Evolutionary conservation across 2,797 vertebrate genomes (phyloP).

Genomic region (Pteropus rufus): DNA sequence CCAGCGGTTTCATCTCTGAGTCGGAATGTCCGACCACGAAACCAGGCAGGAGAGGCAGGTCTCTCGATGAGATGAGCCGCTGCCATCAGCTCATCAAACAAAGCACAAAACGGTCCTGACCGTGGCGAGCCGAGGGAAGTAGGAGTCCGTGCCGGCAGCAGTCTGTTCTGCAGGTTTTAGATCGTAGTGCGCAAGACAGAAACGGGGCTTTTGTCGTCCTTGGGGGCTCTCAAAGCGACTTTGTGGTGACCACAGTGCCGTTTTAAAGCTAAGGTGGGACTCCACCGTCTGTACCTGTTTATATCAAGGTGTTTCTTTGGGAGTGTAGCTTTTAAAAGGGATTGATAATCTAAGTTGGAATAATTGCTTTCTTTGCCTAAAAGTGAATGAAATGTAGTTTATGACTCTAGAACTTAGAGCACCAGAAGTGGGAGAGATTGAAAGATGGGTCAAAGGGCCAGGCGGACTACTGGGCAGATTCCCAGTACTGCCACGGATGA

Average conservation of each 20-base stretch:
- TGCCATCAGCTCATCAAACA: slow-evolving; percentile 66
- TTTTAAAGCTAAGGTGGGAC: not conserved
- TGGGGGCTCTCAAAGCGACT: not conserved
- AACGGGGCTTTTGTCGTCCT: slow-evolving; percentile 20
- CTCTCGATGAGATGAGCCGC: slow-evolving; percentile 55
- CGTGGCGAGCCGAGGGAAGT: not conserved
- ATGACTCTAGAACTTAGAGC: not conserved
- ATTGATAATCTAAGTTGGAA: not conserved
- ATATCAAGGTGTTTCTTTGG: not conserved
- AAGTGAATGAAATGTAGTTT: not conserved
- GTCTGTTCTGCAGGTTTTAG: not conserved
- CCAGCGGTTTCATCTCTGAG: not conserved
- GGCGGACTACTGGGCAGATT: not conserved
- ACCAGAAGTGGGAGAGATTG: not conserved
- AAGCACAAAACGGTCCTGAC: slow-evolving; percentile 46
- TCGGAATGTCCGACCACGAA: not conserved
- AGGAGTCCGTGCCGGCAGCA: not conserved
- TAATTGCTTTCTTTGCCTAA: not conserved
- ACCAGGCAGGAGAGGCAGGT: slow-evolving; percentile 28
- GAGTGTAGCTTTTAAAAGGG: not conserved
- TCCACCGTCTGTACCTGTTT: not conserved
- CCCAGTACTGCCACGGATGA: not conserved
- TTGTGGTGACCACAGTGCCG: not conserved
- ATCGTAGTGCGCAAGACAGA: slow-evolving; percentile 16
- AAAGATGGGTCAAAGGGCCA: not conserved